Evolutionary conservation across 1,140 invertebrate species (phyloP), one percentile per base, ranked within the genome.

Genomic region (Mizuhopecten yessoensis): DNA sequence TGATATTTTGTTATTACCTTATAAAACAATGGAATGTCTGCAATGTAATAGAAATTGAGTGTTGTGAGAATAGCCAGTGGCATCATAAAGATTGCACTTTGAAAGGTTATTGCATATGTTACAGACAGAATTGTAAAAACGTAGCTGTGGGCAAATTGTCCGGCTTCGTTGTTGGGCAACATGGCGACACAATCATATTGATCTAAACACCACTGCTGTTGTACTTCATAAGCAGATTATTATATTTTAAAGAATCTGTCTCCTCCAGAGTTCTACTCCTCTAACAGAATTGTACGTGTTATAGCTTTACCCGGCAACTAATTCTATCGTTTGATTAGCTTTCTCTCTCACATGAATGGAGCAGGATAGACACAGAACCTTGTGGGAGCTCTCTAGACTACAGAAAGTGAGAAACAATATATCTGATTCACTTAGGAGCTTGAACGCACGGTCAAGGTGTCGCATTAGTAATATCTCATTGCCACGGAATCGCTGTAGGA

Each of bases 11-110:
- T 75, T 75, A 75, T 29, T 29, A 29, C 57, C 11, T n/a, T 75
- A 75, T 75, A 75, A 75, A 75, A 75, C 57, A 75, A 75, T 75
- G 57, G 57, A n/a, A 75, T 75, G 57, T 75, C n/a, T n/a, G 57
- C n/a, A 75, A n/a, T 75, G 57, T 75, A 75, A 75, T n/a, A 75
- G 57, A 75, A 75, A 75, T 75, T 75, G n/a, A 75, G 29, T 29
- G 57, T 75, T 75, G 57, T n/a, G n/a, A 29, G 57, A 75, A 75
- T 29, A 0, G 57, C 57, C 23, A n/a, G n/a, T 29, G 57, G 57
- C 57, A 75, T 0, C 23, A 0, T 29, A 29, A 75, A 75, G 57
- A 29, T 75, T 75, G 57, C 57, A 75, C 57, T 75, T 75, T 75
- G 57, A 29, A 5, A 75, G 57, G 57, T 75, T 75, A 75, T 75